Base-by-base conservation (phyloP, 2,113 vertebrate species). In the Echinops telfairi region DNA sequence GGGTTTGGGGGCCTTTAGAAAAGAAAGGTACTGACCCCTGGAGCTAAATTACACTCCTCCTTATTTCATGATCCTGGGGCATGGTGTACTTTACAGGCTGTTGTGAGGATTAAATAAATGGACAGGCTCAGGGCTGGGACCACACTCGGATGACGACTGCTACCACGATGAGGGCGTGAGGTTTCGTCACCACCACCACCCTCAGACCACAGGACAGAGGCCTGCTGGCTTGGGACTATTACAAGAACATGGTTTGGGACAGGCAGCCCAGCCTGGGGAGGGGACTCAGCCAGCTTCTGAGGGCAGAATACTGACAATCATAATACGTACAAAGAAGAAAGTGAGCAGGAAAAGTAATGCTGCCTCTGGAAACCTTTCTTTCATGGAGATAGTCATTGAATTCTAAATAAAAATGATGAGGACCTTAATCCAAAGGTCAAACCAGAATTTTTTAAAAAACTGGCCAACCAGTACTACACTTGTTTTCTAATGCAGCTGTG, bases 341-440 rank as follows among this genome's bases (percentile, higher is more conserved):
- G 31, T 5, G 19, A 93, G 73, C 83, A 23, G 9, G 76, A 86
- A 19, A 62, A 88, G 86, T 38, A 89, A 83, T 23, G 77, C 2
- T 88, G n/a, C 53, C 23, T 58, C 6, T 43, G 89, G 27, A n/a
- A 82, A 60, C 36, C 60, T 8, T 47, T 16, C 25, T 68, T 38
- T 31, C 9, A 3, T 53, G 90, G 36, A 73, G 36, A 14, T 47
- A 77, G 43, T 19, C 22, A 83, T 36, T 88, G 58, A 88, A 23
- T 77, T 93, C 57, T 82, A 84, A 66, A 60, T 6, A 36, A 15
- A 82, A 86, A 71, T 73, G 57, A 57, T 75, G 8, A 90, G 92
- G 88, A 79, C 38, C 71, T 94, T 47, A n/a, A 86, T 9, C 2
- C 60, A 83, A 93, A 81, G 1, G 0, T 58, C 91, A 89, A 94